Evolutionary conservation across 1,140 invertebrate species (phyloP).

Genomic region (Anadara kagoshimensis): DNA sequence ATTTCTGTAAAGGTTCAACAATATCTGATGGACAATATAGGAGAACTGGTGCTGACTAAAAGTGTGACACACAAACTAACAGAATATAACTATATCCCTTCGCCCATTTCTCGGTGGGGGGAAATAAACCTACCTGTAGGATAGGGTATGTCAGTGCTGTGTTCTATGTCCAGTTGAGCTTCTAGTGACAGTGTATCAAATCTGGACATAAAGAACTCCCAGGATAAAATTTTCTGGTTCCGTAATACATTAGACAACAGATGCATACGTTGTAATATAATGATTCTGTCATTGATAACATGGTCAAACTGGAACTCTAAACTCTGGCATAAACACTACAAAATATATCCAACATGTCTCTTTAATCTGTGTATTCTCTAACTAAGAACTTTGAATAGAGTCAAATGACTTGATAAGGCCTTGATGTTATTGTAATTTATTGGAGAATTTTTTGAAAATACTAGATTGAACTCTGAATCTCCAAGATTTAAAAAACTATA

Average conservation of each 20-base stretch:
- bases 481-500: too few species aligned
- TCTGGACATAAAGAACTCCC: constrained; percentile 98
- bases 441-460: too few species aligned
- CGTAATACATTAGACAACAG: constrained; percentile 94
- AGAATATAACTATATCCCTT: too few species aligned
- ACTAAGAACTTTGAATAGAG: background rate
- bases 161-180: constrained; percentile 72
- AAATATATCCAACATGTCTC: constrained; percentile 3
- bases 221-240: constrained; percentile 91
- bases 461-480: too few species aligned
- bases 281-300: constrained; percentile 95
- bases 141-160: constrained; percentile 77
- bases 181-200: constrained; percentile 98
- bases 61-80: too few species aligned
- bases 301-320: constrained; percentile 78
- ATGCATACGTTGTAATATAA: constrained; percentile 97
- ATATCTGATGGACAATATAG: too few species aligned
- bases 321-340: constrained; percentile 75
- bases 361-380: background rate
- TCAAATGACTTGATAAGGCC: background rate
- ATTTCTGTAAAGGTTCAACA: too few species aligned
- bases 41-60: too few species aligned
- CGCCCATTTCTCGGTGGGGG: too few species aligned
- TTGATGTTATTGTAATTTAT: background rate
- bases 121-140: constrained; percentile 82